Base-by-base conservation (phyloP, 64 coral and sea anemone species). In the Stichodactyla mertensii region DNA sequence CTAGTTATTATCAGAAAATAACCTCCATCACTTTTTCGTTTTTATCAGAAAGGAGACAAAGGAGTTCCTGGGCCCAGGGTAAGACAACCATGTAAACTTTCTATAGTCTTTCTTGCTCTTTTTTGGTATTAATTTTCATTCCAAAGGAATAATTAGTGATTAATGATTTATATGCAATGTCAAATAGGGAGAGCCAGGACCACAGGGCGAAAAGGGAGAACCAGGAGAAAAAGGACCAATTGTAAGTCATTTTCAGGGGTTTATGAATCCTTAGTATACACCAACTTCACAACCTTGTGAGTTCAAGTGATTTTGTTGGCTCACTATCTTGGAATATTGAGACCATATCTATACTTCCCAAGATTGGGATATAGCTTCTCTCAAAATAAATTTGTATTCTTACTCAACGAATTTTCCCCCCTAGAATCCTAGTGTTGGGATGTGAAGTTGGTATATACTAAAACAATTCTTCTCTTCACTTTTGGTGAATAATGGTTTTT, bases 121-220 rank as follows among this genome's bases (percentile, higher is more conserved):
- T 2, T 79, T 79, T 79, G 14, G 5, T 28, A 51, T n/a, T 9
- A n/a, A n/a, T 74, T 74, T 74, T 74, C n/a, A 27, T 9, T 4
- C 27, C 7, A 18, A 31, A 13, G 12, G n/a, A 8, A 10, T 10
- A 22, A 20, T 67, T 22, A 6, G 4, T 69, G n/a, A 69, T 13
- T 28, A n/a, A 31, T 74, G 23, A 74, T 27, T 27, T 74, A 28
- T 74, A 31, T 13, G 56, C 55, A 64, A 71, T 80, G 15, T 27
- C 19, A 53, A 79, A 7, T 79, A 92, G 90, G 90, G 90, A 52
- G 5, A 36, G 6, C 36, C 57, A 60, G 92, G 92, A 6, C 16
- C 20, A 89, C 36, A 4, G n/a, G 92, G 92, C 27, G 83, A 89
- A 27, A 93, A 89, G 74, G 92, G 90, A 8, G 85, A 87, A 10